Evolutionary conservation across 2,113 vertebrate genomes (phyloP).

Genomic region (Hucho hucho): DNA sequence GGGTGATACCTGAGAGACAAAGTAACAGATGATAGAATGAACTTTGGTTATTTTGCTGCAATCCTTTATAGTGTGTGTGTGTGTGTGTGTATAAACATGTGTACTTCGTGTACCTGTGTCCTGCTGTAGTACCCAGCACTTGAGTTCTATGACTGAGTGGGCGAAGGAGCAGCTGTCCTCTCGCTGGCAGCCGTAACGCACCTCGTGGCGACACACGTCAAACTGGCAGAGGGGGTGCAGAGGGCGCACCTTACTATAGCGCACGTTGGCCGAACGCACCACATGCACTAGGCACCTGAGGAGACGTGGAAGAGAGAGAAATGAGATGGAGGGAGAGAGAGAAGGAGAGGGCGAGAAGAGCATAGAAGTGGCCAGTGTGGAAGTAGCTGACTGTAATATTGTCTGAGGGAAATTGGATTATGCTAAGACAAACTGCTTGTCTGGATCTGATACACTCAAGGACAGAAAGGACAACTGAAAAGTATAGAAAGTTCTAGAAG

Average conservation of each 20-base stretch:
- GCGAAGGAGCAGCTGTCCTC: constrained; percentile 98
- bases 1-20: constrained; percentile 84
- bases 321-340: neutral
- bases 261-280: constrained; percentile 90
- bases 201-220: constrained; percentile 93
- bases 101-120: constrained; percentile 79
- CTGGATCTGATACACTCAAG: neutral
- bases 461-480: neutral
- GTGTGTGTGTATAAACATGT: neutral
- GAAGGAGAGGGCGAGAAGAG: neutral
- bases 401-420: neutral
- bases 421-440: too few species aligned
- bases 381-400: neutral
- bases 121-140: constrained; percentile 96
- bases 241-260: constrained; percentile 95
- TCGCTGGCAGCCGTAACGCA: constrained; percentile 92
- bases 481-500: neutral
- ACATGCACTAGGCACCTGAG: constrained; percentile 97
- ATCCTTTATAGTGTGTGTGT: neutral
- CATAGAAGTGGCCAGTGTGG: neutral
- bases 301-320: neutral
- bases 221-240: constrained; percentile 97
- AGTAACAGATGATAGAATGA: neutral
- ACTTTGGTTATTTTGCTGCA: neutral
- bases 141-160: constrained; percentile 96